Evolutionary conservation across 92 coral and sea anemone species (phyloP).

Genomic region (Diadumene lineata): DNA sequence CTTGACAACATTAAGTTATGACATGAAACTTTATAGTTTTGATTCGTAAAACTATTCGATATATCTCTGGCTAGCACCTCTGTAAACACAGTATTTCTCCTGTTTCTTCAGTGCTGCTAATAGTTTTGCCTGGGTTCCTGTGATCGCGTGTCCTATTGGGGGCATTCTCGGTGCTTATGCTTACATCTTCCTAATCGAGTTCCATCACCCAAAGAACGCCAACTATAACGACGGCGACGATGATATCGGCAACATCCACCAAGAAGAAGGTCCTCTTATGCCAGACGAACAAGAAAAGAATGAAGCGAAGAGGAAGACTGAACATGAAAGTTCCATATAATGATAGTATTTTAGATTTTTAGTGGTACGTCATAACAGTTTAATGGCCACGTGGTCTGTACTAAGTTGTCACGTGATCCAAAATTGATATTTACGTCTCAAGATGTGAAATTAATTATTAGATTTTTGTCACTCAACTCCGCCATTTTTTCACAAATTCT

Average conservation of each 20-base stretch:
- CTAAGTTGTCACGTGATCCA: too few relatives aligned
- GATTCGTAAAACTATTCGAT: background rate
- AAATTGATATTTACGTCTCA: too few relatives aligned
- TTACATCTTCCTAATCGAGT: constrained; percentile 17
- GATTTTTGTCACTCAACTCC: too few relatives aligned
- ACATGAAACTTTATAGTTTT: background rate
- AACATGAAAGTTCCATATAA: constrained; percentile 2
- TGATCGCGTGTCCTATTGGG: constrained; percentile 28
- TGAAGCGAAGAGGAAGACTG: background rate
- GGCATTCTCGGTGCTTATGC: constrained; percentile 24
- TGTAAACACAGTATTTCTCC: background rate
- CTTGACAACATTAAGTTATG: background rate
- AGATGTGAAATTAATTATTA: too few relatives aligned
- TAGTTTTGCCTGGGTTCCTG: constrained; percentile 28
- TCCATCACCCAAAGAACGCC: constrained; percentile 10
- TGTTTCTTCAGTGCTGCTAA: constrained; percentile 24
- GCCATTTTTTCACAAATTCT: too few relatives aligned
- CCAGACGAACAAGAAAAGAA: background rate
- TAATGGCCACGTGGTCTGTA: too few relatives aligned
- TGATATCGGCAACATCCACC: background rate
- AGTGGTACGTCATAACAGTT: background rate
- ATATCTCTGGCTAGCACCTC: too few relatives aligned
- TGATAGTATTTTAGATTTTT: background rate
- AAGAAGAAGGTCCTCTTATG: background rate
- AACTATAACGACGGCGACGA: background rate